Base-by-base conservation (phyloP, 2,888 invertebrate genomes). In the Epirrhoe alternata region DNA sequence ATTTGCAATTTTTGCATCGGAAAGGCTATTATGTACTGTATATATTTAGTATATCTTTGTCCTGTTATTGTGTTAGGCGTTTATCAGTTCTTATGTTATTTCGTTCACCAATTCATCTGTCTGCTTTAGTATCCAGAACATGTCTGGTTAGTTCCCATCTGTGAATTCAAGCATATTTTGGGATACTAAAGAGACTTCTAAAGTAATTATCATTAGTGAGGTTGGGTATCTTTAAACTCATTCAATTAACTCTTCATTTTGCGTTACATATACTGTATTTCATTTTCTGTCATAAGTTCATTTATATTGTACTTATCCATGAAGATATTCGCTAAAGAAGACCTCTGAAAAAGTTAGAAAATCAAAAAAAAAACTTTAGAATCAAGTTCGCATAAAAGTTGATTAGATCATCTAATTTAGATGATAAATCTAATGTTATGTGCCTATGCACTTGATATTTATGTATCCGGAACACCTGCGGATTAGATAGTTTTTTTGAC, bases 301-400 rank as follows among this genome's bases (percentile, higher is more conserved):
- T 89, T 86, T 89, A 82, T 92, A 92, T 89, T 90, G 91, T 92
- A 92, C 92, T 91, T 93, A 92, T 90, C 86, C 87, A 91, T 89
- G 88, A 90, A 85, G 87, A 88, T 92, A 90, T 92, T 92, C 87
- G 83, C 87, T 91, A 91, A 91, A 88, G 83, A 81, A 87, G 86
- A 88, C 86, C 81, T 85, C 83, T 80, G 87, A 86, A 87, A 83
- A 83, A 81, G 79, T 74, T 76, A 78, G 78, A 88, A 90, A 89
- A 86, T 78, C 68, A 57, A 83, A 83, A 90, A 90, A 90, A 90
- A 89, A 64, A 66, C 75, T 79, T 74, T 84, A 83, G 79, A 77
- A 80, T 88, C 90, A 89, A 88, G 90, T 81, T 83, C 76, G 92
- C 92, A 91, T 90, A 87, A 80, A 80, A 90, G 88, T 91, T 91